phyloP scores from a whole-genome alignment of 2,888 invertebrate species.

The Dexiosoma caninum region DNA sequence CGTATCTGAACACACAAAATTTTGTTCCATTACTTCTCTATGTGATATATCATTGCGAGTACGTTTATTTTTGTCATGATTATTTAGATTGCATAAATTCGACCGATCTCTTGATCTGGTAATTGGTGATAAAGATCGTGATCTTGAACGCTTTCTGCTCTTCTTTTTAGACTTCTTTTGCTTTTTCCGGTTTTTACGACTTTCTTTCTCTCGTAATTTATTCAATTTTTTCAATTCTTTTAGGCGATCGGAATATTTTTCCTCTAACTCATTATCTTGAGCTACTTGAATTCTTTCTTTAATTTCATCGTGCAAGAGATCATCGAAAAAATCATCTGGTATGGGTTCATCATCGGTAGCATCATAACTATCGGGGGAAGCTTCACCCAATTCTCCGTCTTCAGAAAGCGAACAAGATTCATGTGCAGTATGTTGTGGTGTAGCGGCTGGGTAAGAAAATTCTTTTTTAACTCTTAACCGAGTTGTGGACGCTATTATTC shows the following conservation, averaged over 20 bases:
- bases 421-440: neutral
- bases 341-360: conserved; percentile 40
- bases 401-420: conserved; percentile 2
- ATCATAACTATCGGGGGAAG: neutral
- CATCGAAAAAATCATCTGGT: conserved; percentile 63
- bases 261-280: conserved; percentile 53
- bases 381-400: neutral
- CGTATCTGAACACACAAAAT: neutral
- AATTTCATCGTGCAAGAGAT: conserved; percentile 60
- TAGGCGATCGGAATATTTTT: conserved; percentile 61
- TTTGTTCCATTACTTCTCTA: neutral
- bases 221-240: conserved; percentile 41
- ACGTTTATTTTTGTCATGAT: conserved; percentile 16
- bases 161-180: conserved; percentile 65
- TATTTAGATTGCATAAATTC: neutral
- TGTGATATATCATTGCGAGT: neutral
- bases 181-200: conserved; percentile 42
- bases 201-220: neutral
- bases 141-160: conserved; percentile 55
- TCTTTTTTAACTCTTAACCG: conserved; percentile 51
- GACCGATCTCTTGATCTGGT: conserved; percentile 8
- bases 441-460: neutral
- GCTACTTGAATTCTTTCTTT: conserved; percentile 52
- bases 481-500: conserved; percentile 20
- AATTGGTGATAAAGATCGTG: conserved; percentile 5